Evolutionary conservation across 1,140 invertebrate species (phyloP).

Genomic region (Phocides pigmalion): DNA sequence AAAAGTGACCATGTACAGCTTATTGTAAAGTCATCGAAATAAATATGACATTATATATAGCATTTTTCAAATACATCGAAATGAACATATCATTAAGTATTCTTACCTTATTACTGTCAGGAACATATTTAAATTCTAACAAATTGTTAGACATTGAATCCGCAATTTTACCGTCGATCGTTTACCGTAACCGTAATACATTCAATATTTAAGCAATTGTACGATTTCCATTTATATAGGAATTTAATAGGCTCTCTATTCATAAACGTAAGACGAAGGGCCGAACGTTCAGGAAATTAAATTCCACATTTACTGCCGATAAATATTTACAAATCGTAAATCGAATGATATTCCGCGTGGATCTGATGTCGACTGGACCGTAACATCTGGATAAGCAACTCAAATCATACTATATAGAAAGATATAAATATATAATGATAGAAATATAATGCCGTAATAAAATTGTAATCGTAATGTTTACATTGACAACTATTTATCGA

Average conservation of each 20-base stretch:
- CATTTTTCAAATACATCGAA: no score
- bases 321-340: slow-evolving; percentile 68
- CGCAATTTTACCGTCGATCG: slow-evolving; percentile 2
- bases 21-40: no score
- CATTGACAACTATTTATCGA: no score
- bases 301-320: slow-evolving; percentile 55
- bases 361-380: slow-evolving; percentile 16
- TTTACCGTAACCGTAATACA: slow-evolving; percentile 24
- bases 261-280: slow-evolving; percentile 24
- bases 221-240: slow-evolving; percentile 35
- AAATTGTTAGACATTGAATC: slow-evolving; percentile 11
- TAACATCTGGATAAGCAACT: no score
- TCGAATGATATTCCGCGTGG: slow-evolving; percentile 38
- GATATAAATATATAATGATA: no score
- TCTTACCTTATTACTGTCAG: background rate
- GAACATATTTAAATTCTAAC: background rate
- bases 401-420: no score
- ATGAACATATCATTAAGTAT: no score
- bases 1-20: no score
- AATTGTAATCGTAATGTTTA: no score
- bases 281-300: slow-evolving; percentile 48
- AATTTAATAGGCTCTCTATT: slow-evolving; percentile 48
- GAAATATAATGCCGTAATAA: no score
- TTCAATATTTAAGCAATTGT: slow-evolving; percentile 16
- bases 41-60: no score